Percentiles rank a stretch among this genome's conserved stretches.
Conservation (phyloP, 2,113 vertebrate genomes). For the Benthochromis sp. region DNA sequence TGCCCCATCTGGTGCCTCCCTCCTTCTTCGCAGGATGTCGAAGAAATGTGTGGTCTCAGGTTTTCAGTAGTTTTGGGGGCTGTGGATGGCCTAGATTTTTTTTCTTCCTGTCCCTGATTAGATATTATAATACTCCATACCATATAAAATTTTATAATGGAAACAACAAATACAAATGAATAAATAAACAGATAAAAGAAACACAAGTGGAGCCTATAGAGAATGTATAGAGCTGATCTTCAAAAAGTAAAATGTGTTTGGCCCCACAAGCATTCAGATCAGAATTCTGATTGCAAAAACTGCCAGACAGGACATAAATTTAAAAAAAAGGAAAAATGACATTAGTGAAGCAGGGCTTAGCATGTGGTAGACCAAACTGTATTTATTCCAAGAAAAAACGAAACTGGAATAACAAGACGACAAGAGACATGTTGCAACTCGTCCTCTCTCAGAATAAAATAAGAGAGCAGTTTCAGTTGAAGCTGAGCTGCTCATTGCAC, state of each 20-base stretch:
- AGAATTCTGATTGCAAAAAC: neutral
- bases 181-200: neutral
- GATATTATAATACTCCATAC: fast-evolving
- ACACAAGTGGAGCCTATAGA: neutral
- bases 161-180: neutral
- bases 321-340: fast-evolving
- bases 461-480: fast-evolving
- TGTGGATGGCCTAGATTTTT: neutral
- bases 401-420: fast-evolving
- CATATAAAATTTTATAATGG: neutral
- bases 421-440: neutral
- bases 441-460: neutral
- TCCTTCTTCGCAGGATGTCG: neutral
- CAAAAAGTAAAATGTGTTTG: neutral
- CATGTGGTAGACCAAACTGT: neutral
- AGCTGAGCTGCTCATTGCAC: neutral
- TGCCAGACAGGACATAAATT: fast-evolving
- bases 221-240: neutral
- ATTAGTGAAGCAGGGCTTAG: neutral
- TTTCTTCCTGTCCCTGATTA: neutral
- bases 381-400: fast-evolving
- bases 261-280: neutral
- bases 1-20: neutral
- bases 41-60: neutral
- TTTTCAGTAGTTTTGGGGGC: neutral